Conservation (phyloP, 2,113 vertebrate species). For the Lasiurus cinereus region DNA sequence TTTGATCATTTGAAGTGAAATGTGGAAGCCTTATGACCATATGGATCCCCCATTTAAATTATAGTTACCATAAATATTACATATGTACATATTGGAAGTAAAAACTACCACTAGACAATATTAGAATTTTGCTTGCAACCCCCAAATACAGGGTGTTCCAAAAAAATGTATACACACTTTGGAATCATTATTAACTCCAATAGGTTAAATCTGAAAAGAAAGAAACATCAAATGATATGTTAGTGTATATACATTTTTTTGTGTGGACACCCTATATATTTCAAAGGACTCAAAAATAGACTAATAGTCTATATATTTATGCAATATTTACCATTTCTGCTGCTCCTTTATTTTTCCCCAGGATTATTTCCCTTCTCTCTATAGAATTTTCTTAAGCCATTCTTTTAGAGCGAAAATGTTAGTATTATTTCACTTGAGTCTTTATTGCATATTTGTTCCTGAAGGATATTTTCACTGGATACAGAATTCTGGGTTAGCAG, state of each 20-base stretch:
- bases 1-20: conserved; percentile 19
- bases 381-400: not conserved
- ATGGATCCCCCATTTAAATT: not conserved
- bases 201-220: no score
- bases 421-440: not conserved
- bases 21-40: not conserved
- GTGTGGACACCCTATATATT: not conserved
- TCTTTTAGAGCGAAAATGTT: not conserved
- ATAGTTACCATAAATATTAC: not conserved
- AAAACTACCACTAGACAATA: not conserved
- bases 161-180: no score
- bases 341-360: not conserved
- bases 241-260: no score
- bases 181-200: no score
- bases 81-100: not conserved
- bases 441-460: conserved; percentile 20
- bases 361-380: not conserved
- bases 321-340: not conserved
- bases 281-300: not conserved
- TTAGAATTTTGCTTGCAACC: conserved; percentile 1
- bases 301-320: not conserved
- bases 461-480: not conserved
- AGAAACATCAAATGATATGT: no score
- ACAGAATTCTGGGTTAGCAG: not conserved
- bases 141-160: not conserved